phyloP scores from a whole-genome alignment of 2,888 invertebrate species.

The Polia nebulosa region DNA sequence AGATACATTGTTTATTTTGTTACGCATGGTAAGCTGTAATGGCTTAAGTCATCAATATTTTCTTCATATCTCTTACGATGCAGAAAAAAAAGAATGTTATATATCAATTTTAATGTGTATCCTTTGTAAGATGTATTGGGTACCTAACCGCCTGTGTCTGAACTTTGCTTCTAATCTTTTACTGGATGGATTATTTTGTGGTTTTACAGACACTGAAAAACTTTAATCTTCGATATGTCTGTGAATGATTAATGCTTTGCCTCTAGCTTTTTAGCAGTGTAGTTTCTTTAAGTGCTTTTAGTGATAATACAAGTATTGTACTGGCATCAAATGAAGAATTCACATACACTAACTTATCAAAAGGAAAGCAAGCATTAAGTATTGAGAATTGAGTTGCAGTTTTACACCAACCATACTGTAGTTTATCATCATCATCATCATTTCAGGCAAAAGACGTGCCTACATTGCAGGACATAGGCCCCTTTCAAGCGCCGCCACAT shows the following conservation, averaged over 20 bases:
- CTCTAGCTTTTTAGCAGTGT: neutral
- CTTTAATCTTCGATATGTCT: constrained; percentile 22
- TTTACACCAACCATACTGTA: too few species aligned
- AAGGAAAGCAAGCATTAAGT: neutral
- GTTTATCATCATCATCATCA: neutral
- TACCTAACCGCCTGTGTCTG: constrained; percentile 16
- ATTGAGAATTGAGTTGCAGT: too few species aligned
- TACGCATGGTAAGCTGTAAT: constrained; percentile 48
- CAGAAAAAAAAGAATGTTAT: constrained; percentile 28
- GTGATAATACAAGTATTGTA: neutral
- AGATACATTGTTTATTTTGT: constrained; percentile 54
- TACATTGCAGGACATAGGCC: neutral
- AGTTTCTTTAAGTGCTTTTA: neutral
- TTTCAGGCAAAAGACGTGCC: neutral
- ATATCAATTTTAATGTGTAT: constrained; percentile 47
- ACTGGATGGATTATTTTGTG: constrained; percentile 22
- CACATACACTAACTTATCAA: neutral
- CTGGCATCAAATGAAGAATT: too few species aligned
- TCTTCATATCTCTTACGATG: constrained; percentile 42
- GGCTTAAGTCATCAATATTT: constrained; percentile 57
- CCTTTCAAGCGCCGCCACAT: too few species aligned
- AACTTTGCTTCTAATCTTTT: constrained; percentile 24
- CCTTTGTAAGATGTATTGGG: constrained; percentile 31
- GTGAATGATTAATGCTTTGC: constrained; percentile 17
- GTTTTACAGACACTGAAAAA: constrained; percentile 8